These are phyloP conservation scores for Echinarachnius parma DNA, from an alignment of 53 echinoderm and acorn worm genomes.

Conservation along the genomic window DNA sequence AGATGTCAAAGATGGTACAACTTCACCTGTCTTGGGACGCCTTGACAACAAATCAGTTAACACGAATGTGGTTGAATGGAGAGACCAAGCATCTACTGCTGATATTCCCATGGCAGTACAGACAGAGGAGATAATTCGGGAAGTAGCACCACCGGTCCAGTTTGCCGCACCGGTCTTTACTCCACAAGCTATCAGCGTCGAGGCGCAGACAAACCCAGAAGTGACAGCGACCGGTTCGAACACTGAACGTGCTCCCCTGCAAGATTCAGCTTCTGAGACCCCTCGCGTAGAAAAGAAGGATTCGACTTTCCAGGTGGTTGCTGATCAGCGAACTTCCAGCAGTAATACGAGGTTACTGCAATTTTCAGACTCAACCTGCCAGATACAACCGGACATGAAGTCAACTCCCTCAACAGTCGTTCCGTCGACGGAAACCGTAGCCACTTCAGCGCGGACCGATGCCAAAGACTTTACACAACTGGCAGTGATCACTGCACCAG, in stretches of 20 bases:
- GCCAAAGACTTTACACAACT: slow-evolving; percentile 25
- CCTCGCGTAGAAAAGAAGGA: background rate
- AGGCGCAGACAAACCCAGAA: slow-evolving; percentile 19
- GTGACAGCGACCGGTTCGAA: background rate
- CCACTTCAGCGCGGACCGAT: slow-evolving; percentile 1
- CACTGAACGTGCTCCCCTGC: background rate
- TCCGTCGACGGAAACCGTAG: slow-evolving; percentile 5
- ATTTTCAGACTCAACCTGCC: slow-evolving; percentile 32
- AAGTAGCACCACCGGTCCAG: slow-evolving; percentile 7
- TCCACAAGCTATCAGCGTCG: background rate
- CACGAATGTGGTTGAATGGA: slow-evolving; percentile 2
- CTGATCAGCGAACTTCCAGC: slow-evolving; percentile 14
- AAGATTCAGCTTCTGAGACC: background rate
- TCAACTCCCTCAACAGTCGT: slow-evolving; percentile 11
- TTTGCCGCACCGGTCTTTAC: slow-evolving; percentile 14
- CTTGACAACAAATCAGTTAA: background rate
- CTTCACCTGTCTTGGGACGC: background rate
- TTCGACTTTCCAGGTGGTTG: slow-evolving; percentile 10
- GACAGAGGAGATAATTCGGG: slow-evolving; percentile 16
- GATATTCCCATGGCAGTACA: slow-evolving; percentile 3
- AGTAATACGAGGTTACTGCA: slow-evolving; percentile 29
- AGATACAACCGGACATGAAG: slow-evolving; percentile 31
- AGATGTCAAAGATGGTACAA: no score
- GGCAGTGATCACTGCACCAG: background rate
- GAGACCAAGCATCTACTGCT: slow-evolving; percentile 9